Evolutionary conservation across 2,797 vertebrate genomes (phyloP).

Genomic region (Sebastolobus alascanus): DNA sequence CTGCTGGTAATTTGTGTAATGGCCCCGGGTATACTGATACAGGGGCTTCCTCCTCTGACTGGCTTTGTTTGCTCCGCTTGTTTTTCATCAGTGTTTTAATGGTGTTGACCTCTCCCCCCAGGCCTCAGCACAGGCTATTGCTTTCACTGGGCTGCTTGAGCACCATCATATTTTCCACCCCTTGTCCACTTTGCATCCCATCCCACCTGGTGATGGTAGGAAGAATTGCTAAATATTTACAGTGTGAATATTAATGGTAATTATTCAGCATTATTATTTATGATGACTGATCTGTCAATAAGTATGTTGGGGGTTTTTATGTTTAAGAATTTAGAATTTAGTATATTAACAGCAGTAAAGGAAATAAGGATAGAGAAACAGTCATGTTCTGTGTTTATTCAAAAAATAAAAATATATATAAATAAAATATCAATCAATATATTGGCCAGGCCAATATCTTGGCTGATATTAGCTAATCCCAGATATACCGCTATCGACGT

Average conservation of each 20-base stretch:
- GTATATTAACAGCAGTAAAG: background rate
- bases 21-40: constrained; percentile 71
- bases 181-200: background rate
- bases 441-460: background rate
- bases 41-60: constrained; percentile 58
- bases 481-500: background rate
- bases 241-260: background rate
- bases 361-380: background rate
- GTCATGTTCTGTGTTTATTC: too few relatives aligned
- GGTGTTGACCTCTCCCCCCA: constrained; percentile 40
- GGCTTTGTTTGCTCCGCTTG: constrained; percentile 75
- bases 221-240: background rate
- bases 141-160: constrained; percentile 57
- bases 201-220: background rate
- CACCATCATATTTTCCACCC: constrained; percentile 51
- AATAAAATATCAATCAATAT: too few relatives aligned
- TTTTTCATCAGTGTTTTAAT: constrained; percentile 74
- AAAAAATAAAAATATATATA: too few relatives aligned
- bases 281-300: background rate
- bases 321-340: background rate
- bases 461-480: background rate
- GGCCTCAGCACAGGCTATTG: constrained; percentile 49
- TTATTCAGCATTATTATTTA: background rate
- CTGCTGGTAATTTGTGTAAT: constrained; percentile 73
- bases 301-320: background rate